Base-by-base conservation (phyloP, 2,888 invertebrate genomes). In the Patella caerulea region DNA sequence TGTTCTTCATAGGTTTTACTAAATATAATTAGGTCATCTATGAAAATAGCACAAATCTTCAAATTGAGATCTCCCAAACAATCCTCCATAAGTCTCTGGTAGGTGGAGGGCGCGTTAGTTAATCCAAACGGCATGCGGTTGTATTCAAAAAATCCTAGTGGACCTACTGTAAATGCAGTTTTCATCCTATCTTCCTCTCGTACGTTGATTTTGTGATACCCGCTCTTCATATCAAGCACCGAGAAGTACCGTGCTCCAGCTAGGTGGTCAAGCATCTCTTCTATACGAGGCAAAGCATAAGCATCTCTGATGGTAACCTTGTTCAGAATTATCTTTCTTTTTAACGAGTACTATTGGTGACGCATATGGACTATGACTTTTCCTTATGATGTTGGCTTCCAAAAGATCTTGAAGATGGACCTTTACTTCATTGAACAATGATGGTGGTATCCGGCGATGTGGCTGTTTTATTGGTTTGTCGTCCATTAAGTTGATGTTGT, bases 341-440 rank as follows among this genome's bases (percentile, higher is more conserved):
- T 56, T 56, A 56, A 14, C 14, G 2, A 56, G 14, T 15, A 56
- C 56, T 15, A 56, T 56, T 56, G 56, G 15, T 17, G 56, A 56
- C 17, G 56, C 56, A 14, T 15, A 59, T 14, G 78, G 77, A 65
- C 77, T 73, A 17, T 78, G 14, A 19, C 77, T 56, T 54, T 77
- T 65, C 34, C 72, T 65, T 2, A 81, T 81, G 5, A 73, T 74
- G 17, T 78, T 77, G 15, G 70, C 70, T 9, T 70, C 78, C n/a
- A 78, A n/a, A 72, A 82, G 75, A n/a, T 77, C 71, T 15, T 81
- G 77, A 15, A 82, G 53, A 70, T 82, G 82, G 15, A 75, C 71
- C 7, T 77, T 19, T 11, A 81, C 76, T 73, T 82, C 81, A n/a
- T 79, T 78, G 52, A 59, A 75, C 72, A 77, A 69, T 11, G 70